Evolutionary conservation across 2,888 invertebrate genomes (phyloP).

Genomic region (Acrocyrtus sp.): DNA sequence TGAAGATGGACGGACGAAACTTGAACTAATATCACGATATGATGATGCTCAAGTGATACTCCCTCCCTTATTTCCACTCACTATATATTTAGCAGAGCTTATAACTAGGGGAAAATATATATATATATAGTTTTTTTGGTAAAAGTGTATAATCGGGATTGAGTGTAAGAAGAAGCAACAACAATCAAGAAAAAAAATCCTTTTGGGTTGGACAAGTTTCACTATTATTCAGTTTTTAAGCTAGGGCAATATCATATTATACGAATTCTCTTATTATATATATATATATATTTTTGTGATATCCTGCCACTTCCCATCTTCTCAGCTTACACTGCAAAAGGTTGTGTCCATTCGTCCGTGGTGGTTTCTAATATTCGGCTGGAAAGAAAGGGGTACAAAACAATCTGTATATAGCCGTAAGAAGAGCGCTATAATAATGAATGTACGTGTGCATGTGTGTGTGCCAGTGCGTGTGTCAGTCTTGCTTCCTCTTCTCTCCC

Average conservation of each 20-base stretch:
- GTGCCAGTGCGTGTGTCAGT: constrained; percentile 52
- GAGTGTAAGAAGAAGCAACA: not conserved
- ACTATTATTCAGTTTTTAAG: not conserved
- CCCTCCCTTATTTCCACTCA: no score
- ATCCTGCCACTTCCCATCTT: constrained; percentile 44
- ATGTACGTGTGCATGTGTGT: constrained; percentile 18
- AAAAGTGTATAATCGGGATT: not conserved
- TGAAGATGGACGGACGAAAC: no score
- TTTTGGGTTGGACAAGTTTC: constrained; percentile 1
- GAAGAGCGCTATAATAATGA: constrained; percentile 3
- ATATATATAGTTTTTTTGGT: not conserved
- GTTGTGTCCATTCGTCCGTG: constrained; percentile 45
- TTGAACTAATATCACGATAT: no score
- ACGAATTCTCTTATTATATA: constrained; percentile 11
- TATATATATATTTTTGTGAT: no score
- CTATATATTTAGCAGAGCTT: no score
- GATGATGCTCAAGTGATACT: no score
- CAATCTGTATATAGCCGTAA: not conserved
- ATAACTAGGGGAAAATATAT: not conserved
- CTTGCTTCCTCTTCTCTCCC: constrained; percentile 44
- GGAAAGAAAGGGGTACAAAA: no score
- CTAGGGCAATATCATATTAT: constrained; percentile 39
- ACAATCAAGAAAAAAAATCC: constrained; percentile 2
- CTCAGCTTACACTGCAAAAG: constrained; percentile 37
- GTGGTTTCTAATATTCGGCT: no score